Base-by-base conservation (phyloP, 2,113 vertebrate genomes). In the Ranitomeya variabilis region DNA sequence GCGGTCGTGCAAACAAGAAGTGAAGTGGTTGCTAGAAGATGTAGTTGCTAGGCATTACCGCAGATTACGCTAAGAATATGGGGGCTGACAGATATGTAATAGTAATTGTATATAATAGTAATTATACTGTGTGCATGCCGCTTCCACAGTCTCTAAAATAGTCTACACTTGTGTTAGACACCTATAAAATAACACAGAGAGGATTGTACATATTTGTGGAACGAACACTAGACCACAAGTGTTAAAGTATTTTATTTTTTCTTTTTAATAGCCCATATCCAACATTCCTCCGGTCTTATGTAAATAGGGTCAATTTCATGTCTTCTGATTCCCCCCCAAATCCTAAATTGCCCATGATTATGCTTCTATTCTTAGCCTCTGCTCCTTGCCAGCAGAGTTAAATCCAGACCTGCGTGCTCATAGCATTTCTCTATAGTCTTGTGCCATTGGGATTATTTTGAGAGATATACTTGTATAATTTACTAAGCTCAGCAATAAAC, bases 291-390 rank as follows among this genome's bases (percentile, higher is more conserved):
- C 2, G 10, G 37, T 52, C 73, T 52, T 76, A 52, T 57, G 13
- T 79, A 79, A 57, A 57, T 79, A 79, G 77, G 77, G 77, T 55
- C 55, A 52, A 79, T 79, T 55, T 57, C 77, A 79, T 54, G 52
- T 54, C 77, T 57, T 79, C 52, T 79, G 77, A 54, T 76, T 79
- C 51, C 21, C 77, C 77, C 77, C 77, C 77, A 57, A 18, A 79
- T 76, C 21, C 52, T 55, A 13, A 79, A 79, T 79, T 55, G 11
- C 77, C 77, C 9, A 55, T 79, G 51, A 57, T 54, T 54, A 79
- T 15, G 77, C 31, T 79, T 54, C 77, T 57, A 79, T 57, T 79
- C 77, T 23, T 79, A 57, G 77, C 15, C 11, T 10, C 19, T 15
- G 52, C 77, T 55, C 76, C 51, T 52, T 78, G 76, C 51, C 76